Evolutionary conservation across 2,797 vertebrate species (phyloP).

Genomic region (Falco columbarius): DNA sequence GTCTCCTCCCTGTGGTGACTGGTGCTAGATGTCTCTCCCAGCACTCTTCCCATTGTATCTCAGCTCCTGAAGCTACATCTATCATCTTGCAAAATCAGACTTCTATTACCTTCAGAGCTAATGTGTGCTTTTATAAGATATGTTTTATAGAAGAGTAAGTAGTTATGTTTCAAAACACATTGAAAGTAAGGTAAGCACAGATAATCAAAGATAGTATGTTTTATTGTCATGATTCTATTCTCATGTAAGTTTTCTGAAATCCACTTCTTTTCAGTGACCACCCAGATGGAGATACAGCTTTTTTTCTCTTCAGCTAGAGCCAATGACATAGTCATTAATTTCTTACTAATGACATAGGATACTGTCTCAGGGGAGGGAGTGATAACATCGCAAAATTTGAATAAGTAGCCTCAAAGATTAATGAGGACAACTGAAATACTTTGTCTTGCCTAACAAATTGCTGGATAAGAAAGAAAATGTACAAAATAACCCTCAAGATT

Average conservation of each 20-base stretch:
- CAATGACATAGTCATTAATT: background rate
- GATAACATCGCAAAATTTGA: background rate
- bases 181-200: background rate
- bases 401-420: background rate
- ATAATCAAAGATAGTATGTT: background rate
- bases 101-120: background rate
- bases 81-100: background rate
- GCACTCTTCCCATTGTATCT: background rate
- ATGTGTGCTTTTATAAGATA: background rate
- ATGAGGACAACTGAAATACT: background rate
- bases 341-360: background rate
- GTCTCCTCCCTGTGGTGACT: background rate
- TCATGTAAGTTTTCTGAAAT: background rate
- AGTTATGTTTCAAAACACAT: background rate
- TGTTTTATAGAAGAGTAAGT: background rate
- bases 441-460: background rate
- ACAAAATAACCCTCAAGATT: background rate
- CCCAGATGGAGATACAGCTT: background rate
- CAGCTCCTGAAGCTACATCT: background rate
- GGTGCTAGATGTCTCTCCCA: background rate
- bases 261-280: background rate
- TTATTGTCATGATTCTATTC: background rate
- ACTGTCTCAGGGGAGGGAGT: background rate
- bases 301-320: background rate
- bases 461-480: background rate